phyloP scores from a whole-genome alignment of 2,797 vertebrate genomes.

The Ctenopoma multispine region DNA sequence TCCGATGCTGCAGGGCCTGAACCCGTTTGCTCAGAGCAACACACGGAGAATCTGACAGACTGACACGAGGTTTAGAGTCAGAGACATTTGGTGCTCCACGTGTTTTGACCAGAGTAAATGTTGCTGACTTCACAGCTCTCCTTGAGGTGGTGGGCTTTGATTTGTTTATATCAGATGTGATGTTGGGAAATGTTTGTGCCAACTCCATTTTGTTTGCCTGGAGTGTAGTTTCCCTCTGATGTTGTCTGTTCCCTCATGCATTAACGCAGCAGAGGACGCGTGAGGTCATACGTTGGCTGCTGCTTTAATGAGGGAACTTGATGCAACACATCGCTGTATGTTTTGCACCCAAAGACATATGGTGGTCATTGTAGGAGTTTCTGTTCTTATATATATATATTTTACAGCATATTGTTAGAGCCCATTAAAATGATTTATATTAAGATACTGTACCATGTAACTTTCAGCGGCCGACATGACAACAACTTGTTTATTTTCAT shows the following conservation, averaged over 20 bases:
- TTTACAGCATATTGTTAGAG: neutral
- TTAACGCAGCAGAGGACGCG: constrained; percentile 22
- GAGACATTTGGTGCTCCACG: constrained; percentile 16
- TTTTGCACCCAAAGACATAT: constrained; percentile 2
- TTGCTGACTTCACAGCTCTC: constrained; percentile 32
- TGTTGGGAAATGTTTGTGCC: constrained; percentile 32
- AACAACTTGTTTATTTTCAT: neutral
- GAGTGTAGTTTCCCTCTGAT: constrained; percentile 36
- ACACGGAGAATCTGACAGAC: constrained; percentile 12
- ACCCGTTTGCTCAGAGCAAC: constrained; percentile 6
- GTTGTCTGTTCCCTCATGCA: constrained; percentile 30
- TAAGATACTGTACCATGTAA: too few species aligned
- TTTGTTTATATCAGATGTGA: constrained; percentile 47
- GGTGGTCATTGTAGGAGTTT: neutral
- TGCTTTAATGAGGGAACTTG: constrained; percentile 26
- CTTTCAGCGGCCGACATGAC: neutral
- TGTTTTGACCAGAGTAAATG: constrained; percentile 47
- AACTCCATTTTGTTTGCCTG: constrained; percentile 34
- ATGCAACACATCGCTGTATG: constrained; percentile 17
- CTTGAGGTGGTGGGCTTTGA: constrained; percentile 40
- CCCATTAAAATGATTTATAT: neutral
- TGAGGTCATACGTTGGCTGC: constrained; percentile 31
- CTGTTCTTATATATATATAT: neutral
- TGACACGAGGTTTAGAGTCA: constrained; percentile 32
- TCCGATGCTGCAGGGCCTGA: constrained; percentile 51